Evolutionary conservation across 2,113 vertebrate species (phyloP), one percentile per base, ranked within the genome.

Genomic region (Rhea americana): DNA sequence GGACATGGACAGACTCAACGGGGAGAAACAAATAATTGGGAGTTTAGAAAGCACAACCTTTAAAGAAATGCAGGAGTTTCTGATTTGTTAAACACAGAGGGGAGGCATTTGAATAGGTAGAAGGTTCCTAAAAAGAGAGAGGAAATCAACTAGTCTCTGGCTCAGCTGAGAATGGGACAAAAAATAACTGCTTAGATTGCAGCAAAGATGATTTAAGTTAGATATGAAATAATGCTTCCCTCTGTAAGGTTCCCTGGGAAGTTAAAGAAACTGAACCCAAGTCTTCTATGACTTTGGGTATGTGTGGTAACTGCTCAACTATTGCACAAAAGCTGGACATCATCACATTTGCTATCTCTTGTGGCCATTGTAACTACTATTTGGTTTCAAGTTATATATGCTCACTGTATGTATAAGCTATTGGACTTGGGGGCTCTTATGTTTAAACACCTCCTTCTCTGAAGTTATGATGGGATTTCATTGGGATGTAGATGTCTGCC

Each of bases 321-420:
- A 6, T 59, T 51, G 65, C 18, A 63, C 59, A 85, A 81, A 82
- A 90, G 53, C 45, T 86, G 41, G 19, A 9, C 32, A 7, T n/a
- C 0, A 0, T 30, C 55, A 28, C 55, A 56, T 56, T 56, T 56
- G 55, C 55, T 56, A 18, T 61, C 48, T 73, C 45, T 24, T 28
- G 25, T 74, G 50, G 70, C 55, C 65, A 6, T 51, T 75, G 50
- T 63, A 81, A 41, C 73, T 77, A 45, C 55, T 59, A 0, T 28
- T 65, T 72, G n/a, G 4, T 78, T 74, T 90, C 37, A n/a, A 9
- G 56, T 5, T 78, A 65, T 0, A 0, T 25, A 16, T 66, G 73
- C 25, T 68, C 45, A 32, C 0, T 0, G 12, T 39, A 39, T 4
- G 0, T 37, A 6, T 62, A 37, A 83, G 41, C 20, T 35, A 11